Conservation (phyloP, 2,113 vertebrate genomes). For the Blennius ocellaris region DNA sequence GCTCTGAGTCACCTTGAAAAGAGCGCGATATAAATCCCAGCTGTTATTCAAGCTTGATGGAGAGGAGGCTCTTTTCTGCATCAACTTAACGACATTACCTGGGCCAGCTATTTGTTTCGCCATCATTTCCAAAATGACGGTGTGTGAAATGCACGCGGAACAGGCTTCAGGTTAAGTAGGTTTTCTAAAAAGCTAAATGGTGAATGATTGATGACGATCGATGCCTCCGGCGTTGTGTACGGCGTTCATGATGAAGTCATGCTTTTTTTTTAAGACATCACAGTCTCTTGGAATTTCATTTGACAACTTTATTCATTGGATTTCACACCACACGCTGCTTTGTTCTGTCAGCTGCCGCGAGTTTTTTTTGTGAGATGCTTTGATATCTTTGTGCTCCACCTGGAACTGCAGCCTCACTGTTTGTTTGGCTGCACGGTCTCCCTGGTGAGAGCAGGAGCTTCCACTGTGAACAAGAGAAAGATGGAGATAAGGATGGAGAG, state of each 20-base stretch:
- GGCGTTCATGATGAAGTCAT: not conserved
- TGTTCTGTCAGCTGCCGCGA: not conserved
- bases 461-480: conserved; percentile 67
- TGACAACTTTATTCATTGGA: not conserved
- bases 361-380: conserved; percentile 8
- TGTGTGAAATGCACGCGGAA: too few species aligned
- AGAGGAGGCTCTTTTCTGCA: too few species aligned
- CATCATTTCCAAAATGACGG: too few species aligned
- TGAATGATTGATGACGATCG: not conserved
- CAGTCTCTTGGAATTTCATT: not conserved
- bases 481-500: conserved; percentile 75
- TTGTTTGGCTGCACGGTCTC: conserved; percentile 64
- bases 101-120: too few species aligned
- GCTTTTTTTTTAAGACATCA: conserved; percentile 10
- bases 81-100: too few species aligned
- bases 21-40: too few species aligned
- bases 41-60: too few species aligned
- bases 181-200: not conserved
- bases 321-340: conserved; percentile 19
- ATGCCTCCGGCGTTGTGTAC: not conserved
- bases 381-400: conserved; percentile 43
- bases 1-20: too few species aligned
- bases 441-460: conserved; percentile 68
- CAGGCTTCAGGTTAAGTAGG: not conserved
- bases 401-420: conserved; percentile 51